Base-by-base conservation (phyloP, 2,113 vertebrate species). In the Myocastor coypus region DNA sequence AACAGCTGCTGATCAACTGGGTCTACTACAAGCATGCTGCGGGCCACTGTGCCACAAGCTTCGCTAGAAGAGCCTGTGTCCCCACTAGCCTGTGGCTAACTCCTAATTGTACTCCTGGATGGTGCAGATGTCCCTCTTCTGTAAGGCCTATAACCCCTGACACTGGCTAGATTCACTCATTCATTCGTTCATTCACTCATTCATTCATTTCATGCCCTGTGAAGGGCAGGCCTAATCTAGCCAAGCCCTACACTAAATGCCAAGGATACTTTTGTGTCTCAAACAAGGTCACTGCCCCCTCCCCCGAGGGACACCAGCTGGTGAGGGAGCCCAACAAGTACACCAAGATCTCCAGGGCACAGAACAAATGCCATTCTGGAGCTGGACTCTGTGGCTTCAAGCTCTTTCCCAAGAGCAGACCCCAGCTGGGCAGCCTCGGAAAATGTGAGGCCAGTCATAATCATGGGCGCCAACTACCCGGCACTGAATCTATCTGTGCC, bases 231-330 rank as follows among this genome's bases (percentile, higher is more conserved):
- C 24, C 81, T 24, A 32, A 20, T 69, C 46, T 55, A 91, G 50
- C 55, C 89, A 92, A 78, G 40, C 40, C 64, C 24, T 16, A 55
- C 59, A 32, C 24, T 66, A 37, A 69, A 89, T 19, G 37, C 34
- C 91, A 88, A 94, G 89, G 95, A 81, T 52, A 64, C 34, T 61
- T 57, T 1, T 69, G 85, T 86, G 64, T 52, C n/a, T 84, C 68
- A 71, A 34, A 69, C 78, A 92, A 97, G 88, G 68, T 83, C 73
- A 61, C 40, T 17, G 24, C 30, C 92, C 73, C 34, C 0, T 0
- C 68, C 40, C 0, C 0, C 57, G 77, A 84, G 59, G 20, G 16
- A 40, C 81, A 63, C 80, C n/a, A 8, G 85, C 80, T 55, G 7
- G n/a, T n/a, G 26, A 86, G 73, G 80, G 50, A 8, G 1, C 46